These are phyloP conservation scores for Garra rufa DNA, from an alignment of 2,113 vertebrate genomes.

Conservation along the genomic window DNA sequence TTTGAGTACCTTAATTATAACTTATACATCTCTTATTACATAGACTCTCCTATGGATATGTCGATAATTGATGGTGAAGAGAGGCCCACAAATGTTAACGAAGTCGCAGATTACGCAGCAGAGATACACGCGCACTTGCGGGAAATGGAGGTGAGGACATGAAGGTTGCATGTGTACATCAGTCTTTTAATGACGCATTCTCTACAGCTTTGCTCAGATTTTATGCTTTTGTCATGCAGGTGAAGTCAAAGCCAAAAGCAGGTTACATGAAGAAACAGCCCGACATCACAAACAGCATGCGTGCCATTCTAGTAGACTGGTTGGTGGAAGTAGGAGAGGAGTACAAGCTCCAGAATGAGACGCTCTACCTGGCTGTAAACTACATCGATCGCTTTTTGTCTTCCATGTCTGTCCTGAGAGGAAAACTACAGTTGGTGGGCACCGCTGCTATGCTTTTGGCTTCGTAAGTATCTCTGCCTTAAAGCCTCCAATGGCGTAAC, in stretches of 20 bases:
- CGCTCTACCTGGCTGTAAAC: slow-evolving; percentile 93
- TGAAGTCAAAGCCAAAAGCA: slow-evolving; percentile 89
- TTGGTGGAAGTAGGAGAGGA: slow-evolving; percentile 98
- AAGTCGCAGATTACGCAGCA: slow-evolving; percentile 84
- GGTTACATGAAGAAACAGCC: slow-evolving; percentile 98
- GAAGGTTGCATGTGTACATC: not conserved
- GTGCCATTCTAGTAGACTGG: slow-evolving; percentile 98
- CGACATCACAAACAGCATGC: slow-evolving; percentile 96
- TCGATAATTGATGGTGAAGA: slow-evolving; percentile 86
- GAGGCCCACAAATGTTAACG: slow-evolving; percentile 74
- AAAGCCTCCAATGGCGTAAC: not conserved
- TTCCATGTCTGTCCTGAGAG: slow-evolving; percentile 95
- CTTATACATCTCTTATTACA: no score
- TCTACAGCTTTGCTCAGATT: no score
- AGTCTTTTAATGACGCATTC: not conserved
- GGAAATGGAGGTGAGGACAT: slow-evolving; percentile 87
- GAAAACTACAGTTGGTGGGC: slow-evolving; percentile 96
- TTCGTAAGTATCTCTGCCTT: slow-evolving; percentile 83
- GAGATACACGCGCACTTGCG: slow-evolving; percentile 91
- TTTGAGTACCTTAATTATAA: no score
- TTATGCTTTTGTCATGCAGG: slow-evolving; percentile 65
- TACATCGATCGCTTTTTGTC: slow-evolving; percentile 98
- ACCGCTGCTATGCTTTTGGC: slow-evolving; percentile 97
- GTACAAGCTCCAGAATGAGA: slow-evolving; percentile 97
- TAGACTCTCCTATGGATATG: slow-evolving; percentile 96